phyloP scores from a whole-genome alignment of 2,797 vertebrate genomes.

The Channa striata region DNA sequence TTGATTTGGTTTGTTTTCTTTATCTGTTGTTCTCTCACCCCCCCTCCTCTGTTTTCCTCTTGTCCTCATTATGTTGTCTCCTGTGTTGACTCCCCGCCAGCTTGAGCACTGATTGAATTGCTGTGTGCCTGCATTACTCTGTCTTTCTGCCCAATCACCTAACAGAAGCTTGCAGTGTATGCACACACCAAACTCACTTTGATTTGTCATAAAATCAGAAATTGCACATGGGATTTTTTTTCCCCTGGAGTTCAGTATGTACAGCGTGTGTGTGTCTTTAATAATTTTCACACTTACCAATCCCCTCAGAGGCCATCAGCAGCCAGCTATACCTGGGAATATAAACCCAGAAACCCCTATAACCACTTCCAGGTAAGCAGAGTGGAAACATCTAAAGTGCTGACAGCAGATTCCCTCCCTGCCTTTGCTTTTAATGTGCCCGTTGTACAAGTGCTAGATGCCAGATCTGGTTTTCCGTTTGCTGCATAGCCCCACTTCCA shows the following conservation, averaged over 20 bases:
- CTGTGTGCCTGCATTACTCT: constrained; percentile 9
- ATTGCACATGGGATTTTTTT: constrained; percentile 2
- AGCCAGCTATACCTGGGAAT: constrained; percentile 84
- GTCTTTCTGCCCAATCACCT: constrained; percentile 13
- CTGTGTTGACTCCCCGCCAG: constrained; percentile 17
- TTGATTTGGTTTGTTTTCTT: not conserved
- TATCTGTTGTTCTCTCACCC: not conserved
- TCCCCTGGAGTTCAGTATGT: constrained; percentile 29
- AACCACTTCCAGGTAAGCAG: constrained; percentile 81
- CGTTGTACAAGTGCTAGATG: constrained; percentile 31
- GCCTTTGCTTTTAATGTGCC: constrained; percentile 55
- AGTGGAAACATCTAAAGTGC: constrained; percentile 36
- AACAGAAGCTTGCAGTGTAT: not conserved
- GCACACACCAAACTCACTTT: constrained; percentile 11
- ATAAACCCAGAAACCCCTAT: constrained; percentile 84
- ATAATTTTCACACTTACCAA: constrained; percentile 61
- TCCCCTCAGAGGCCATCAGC: constrained; percentile 78
- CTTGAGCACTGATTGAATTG: constrained; percentile 15
- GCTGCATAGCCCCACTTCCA: constrained; percentile 24
- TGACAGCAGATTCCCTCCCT: constrained; percentile 45
- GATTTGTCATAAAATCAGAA: not conserved
- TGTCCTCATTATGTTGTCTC: constrained; percentile 20
- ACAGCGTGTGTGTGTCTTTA: constrained; percentile 58
- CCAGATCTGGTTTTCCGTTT: constrained; percentile 34
- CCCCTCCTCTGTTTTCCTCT: constrained; percentile 5